Conservation (phyloP, 2,888 invertebrate species). For the Pristionchus exspectatus region DNA sequence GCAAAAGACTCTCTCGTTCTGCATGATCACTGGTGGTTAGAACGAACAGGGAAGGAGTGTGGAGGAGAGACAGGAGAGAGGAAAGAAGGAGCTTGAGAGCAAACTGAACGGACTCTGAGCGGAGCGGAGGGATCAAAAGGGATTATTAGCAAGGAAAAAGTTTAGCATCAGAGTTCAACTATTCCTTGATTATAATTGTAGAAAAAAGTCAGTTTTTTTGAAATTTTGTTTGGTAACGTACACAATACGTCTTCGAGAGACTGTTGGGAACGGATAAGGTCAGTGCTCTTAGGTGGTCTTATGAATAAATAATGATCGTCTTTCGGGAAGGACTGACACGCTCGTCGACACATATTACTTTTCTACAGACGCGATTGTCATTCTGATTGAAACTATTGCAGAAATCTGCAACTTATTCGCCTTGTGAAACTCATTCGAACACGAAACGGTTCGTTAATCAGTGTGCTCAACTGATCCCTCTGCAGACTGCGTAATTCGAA, state of each 20-base stretch:
- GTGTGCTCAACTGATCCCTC: not conserved
- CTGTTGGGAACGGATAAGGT: no score
- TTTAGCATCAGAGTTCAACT: not conserved
- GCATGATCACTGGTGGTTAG: not conserved
- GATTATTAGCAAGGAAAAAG: not conserved
- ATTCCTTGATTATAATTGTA: not conserved
- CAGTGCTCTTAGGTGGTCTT: no score
- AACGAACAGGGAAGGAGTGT: not conserved
- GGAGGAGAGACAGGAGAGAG: not conserved
- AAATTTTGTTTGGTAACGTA: no score
- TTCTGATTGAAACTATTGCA: no score
- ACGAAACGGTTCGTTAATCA: not conserved
- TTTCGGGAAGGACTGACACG: no score
- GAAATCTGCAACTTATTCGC: no score
- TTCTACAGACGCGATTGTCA: no score
- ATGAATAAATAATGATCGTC: no score
- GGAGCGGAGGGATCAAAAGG: not conserved
- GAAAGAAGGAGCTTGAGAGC: not conserved
- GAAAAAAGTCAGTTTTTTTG: no score
- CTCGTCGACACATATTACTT: no score
- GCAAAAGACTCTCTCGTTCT: not conserved
- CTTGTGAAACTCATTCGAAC: not conserved
- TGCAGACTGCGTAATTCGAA: not conserved
- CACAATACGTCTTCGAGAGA: no score
- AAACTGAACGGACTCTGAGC: conserved; percentile 25